phyloP scores from a whole-genome alignment of 2,113 vertebrate genomes.

The Pycnonotus jocosus region DNA sequence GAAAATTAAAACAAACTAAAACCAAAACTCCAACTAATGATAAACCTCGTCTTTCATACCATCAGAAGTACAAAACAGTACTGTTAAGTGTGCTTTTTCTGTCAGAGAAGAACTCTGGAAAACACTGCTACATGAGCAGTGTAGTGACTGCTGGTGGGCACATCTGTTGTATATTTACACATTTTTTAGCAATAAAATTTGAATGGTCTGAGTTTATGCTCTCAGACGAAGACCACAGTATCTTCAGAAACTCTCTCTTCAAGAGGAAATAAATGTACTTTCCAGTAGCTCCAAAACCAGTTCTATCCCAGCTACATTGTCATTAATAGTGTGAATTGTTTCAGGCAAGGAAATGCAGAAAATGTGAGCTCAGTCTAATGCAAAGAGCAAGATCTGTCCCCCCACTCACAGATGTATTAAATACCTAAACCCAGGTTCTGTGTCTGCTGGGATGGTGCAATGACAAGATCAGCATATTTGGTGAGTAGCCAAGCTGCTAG shows the following conservation, averaged over 20 bases:
- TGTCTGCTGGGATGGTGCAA: not conserved
- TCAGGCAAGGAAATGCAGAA: not conserved
- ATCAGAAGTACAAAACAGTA: not conserved
- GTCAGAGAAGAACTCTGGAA: not conserved
- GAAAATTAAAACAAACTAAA: not conserved
- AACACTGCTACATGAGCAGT: not conserved
- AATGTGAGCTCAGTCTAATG: not conserved
- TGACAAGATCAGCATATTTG: not conserved
- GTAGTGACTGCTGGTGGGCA: not conserved
- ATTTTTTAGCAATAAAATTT: not conserved
- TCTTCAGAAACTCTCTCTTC: not conserved
- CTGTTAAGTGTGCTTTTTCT: not conserved
- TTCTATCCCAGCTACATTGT: not conserved
- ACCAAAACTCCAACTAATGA: not conserved
- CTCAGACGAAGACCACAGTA: not conserved
- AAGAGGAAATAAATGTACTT: not conserved
- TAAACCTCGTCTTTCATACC: not conserved
- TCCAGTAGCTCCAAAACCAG: not conserved
- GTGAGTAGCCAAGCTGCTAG: not conserved
- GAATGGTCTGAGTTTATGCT: not conserved
- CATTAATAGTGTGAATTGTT: not conserved
- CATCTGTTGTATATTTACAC: not conserved
- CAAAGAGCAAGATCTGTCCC: fast-evolving
- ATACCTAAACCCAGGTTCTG: not conserved
- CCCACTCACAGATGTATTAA: not conserved